Evolutionary conservation across 1,140 invertebrate species (phyloP).

Genomic region (Melitaea cinxia): DNA sequence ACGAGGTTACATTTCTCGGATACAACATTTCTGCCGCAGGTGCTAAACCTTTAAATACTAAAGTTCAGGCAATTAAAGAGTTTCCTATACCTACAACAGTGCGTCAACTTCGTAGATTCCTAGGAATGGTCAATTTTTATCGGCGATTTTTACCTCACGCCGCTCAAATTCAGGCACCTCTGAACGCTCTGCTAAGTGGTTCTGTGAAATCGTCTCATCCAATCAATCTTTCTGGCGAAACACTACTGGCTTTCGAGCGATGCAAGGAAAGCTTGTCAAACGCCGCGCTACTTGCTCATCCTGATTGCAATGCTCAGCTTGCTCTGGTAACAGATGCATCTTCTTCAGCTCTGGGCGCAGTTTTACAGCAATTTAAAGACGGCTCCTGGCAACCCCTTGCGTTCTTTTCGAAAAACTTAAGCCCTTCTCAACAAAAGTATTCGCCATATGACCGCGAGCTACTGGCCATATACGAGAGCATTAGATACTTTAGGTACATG

Average conservation of each 20-base stretch:
- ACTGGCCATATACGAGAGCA: slow-evolving; percentile 20
- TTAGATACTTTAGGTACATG: slow-evolving; percentile 14
- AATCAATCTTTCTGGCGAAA: background rate
- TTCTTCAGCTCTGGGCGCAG: too few relatives aligned
- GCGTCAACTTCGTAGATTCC: slow-evolving; percentile 8
- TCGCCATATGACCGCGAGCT: slow-evolving; percentile 22
- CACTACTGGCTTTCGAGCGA: too few relatives aligned
- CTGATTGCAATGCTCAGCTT: too few relatives aligned
- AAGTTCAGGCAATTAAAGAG: slow-evolving; percentile 12
- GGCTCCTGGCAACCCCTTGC: slow-evolving; percentile 18
- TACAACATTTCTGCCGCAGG: slow-evolving; percentile 17
- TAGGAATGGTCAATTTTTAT: slow-evolving; percentile 26
- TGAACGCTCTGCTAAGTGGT: slow-evolving; percentile 16
- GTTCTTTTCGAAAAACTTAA: slow-evolving; percentile 12
- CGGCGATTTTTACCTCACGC: slow-evolving; percentile 11
- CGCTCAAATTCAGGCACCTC: slow-evolving; percentile 12
- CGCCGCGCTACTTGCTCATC: too few relatives aligned
- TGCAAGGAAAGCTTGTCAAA: too few relatives aligned
- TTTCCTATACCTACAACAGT: slow-evolving; percentile 15
- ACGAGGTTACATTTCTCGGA: slow-evolving; percentile 16
- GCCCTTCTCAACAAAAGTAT: slow-evolving; percentile 11
- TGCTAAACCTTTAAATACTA: slow-evolving; percentile 9
- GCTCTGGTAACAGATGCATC: too few relatives aligned
- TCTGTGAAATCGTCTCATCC: slow-evolving; percentile 10
- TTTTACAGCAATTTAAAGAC: background rate